Evolutionary conservation across 2,797 vertebrate species (phyloP).

Genomic region (Lateolabrax maculatus): DNA sequence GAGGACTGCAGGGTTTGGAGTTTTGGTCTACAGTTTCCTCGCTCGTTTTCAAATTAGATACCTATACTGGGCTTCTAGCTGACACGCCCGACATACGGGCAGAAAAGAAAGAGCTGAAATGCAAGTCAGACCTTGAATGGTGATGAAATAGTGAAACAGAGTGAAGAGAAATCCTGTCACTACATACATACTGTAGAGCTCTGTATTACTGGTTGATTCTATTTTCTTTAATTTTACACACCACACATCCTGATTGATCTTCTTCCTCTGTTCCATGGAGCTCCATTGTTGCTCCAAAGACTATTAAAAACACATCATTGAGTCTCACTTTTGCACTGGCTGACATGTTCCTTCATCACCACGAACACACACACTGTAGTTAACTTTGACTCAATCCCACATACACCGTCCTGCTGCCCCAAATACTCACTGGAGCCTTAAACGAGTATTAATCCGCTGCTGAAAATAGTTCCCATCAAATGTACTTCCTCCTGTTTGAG

Average conservation of each 20-base stretch:
- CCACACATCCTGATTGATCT: not conserved
- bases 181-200: not conserved
- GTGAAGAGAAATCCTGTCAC: not conserved
- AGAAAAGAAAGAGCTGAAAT: constrained; percentile 17
- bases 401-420: not conserved
- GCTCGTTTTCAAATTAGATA: constrained; percentile 8
- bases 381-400: not conserved
- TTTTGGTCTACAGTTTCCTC: constrained; percentile 15
- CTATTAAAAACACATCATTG: no score
- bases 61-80: not conserved
- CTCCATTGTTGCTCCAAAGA: no score
- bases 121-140: not conserved
- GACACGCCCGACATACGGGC: constrained; percentile 5
- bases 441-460: no score
- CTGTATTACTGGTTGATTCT: not conserved
- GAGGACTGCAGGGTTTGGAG: constrained; percentile 12
- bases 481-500: no score
- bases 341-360: not conserved
- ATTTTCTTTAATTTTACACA: no score
- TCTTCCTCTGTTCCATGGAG: no score
- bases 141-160: constrained; percentile 29
- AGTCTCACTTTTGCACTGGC: no score
- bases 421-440: no score
- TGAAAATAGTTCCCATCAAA: no score
- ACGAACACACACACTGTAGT: not conserved